These are phyloP conservation scores for Muscicapa comitata DNA, from an alignment of 2,797 vertebrate species.

Conservation along the genomic window DNA sequence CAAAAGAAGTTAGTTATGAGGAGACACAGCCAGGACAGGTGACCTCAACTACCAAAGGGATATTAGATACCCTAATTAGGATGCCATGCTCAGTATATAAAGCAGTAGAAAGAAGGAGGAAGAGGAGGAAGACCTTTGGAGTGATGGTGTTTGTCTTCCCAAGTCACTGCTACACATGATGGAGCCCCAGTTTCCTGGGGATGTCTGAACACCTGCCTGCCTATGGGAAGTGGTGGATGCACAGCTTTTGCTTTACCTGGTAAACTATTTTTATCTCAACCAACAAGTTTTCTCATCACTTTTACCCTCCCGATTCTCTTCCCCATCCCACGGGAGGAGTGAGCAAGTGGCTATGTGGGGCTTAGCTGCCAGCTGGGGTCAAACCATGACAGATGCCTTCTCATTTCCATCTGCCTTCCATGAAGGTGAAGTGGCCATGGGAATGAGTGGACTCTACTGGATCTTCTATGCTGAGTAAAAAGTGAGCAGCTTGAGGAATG, in stretches of 20 bases:
- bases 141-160: not conserved
- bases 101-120: not conserved
- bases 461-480: not conserved
- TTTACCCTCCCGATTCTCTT: not conserved
- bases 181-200: not conserved
- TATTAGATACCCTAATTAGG: not conserved
- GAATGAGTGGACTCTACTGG: not conserved
- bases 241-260: not conserved
- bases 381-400: not conserved
- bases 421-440: rapidly evolving
- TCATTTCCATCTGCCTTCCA: not conserved
- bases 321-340: not conserved
- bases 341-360: not conserved
- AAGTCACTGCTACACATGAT: not conserved
- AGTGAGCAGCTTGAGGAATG: not conserved
- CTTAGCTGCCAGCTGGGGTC: not conserved
- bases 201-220: not conserved
- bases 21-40: not conserved
- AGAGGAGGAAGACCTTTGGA: not conserved
- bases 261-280: not conserved
- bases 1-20: not conserved
- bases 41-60: not conserved
- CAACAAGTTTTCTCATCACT: not conserved
- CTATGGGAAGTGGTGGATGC: not conserved
- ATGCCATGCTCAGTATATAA: not conserved